Percentiles rank a stretch among this genome's conserved stretches.
Conservation (phyloP, 2,113 vertebrate genomes). For the Cyprinodon brontotheroides region DNA sequence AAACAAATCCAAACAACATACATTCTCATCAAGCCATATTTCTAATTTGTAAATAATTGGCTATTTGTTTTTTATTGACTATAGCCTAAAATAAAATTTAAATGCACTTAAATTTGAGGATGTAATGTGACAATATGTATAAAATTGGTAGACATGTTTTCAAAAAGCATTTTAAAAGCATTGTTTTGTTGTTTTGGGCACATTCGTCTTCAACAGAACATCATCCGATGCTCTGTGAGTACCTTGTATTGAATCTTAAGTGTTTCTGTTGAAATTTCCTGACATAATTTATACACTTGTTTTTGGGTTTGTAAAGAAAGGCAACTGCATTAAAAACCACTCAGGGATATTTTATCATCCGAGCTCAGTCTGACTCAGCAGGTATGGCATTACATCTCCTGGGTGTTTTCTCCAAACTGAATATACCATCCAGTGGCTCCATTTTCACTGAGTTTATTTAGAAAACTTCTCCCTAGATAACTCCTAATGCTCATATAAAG, state of each 20-base stretch:
- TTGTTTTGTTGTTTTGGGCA: not conserved
- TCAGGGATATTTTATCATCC: not conserved
- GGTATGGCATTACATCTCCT: not conserved
- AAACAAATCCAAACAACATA: too few relatives aligned
- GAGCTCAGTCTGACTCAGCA: not conserved
- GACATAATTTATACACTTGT: slow-evolving; percentile 34
- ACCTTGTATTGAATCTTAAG: slow-evolving; percentile 40
- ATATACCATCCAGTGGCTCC: not conserved
- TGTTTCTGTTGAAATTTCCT: slow-evolving; percentile 28
- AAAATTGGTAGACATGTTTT: not conserved
- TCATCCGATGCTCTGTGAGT: slow-evolving; percentile 58
- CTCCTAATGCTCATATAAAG: not conserved
- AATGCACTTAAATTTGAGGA: too few relatives aligned
- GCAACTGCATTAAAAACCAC: too few relatives aligned
- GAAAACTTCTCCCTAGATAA: not conserved
- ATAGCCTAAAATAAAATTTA: not conserved
- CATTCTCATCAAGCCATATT: not conserved
- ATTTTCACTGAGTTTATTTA: not conserved
- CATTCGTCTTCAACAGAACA: slow-evolving; percentile 61
- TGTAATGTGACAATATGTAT: not conserved
- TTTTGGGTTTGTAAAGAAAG: not conserved
- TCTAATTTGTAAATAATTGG: not conserved
- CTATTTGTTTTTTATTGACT: not conserved
- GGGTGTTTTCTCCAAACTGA: not conserved
- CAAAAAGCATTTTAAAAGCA: not conserved